Percentiles rank a stretch among this genome's conserved stretches.
phyloP scores from a whole-genome alignment of 2,113 vertebrate species.

The Catharus fuscescens region DNA sequence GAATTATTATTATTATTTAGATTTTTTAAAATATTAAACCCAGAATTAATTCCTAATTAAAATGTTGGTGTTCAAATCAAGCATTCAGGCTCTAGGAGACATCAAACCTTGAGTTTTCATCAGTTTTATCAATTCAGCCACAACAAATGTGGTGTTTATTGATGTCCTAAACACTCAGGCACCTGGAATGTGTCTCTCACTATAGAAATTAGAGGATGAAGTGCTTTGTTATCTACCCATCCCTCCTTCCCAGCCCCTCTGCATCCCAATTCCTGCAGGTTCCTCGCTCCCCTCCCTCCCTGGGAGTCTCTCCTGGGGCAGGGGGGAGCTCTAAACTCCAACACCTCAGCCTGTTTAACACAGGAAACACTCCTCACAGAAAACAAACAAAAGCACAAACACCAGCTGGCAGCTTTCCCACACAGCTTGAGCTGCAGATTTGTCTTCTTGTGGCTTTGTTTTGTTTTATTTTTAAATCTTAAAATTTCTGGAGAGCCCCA shows the following conservation, averaged over 20 bases:
- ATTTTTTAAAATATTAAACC: neutral
- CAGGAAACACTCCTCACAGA: neutral
- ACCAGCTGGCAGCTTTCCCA: slow-evolving; percentile 32
- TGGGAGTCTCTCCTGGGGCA: neutral
- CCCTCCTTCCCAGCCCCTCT: neutral
- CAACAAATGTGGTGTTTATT: neutral
- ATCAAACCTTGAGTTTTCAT: neutral
- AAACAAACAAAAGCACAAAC: slow-evolving; percentile 51
- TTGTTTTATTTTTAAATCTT: neutral
- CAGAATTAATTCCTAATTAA: neutral
- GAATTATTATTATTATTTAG: neutral
- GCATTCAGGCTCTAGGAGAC: neutral
- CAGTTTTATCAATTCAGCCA: neutral
- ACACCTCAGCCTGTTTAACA: neutral
- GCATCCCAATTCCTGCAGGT: neutral
- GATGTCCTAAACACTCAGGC: neutral
- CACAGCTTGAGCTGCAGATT: neutral
- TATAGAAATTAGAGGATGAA: neutral
- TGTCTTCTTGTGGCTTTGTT: neutral
- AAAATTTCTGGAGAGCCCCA: slow-evolving; percentile 36
- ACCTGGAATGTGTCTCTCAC: neutral
- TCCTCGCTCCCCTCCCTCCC: neutral
- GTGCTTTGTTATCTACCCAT: neutral
- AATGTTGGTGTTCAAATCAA: neutral
- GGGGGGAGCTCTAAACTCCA: neutral